These are phyloP conservation scores for Romanomermis culicivorax DNA, from an alignment of 2,888 invertebrate genomes.

Conservation along the genomic window DNA sequence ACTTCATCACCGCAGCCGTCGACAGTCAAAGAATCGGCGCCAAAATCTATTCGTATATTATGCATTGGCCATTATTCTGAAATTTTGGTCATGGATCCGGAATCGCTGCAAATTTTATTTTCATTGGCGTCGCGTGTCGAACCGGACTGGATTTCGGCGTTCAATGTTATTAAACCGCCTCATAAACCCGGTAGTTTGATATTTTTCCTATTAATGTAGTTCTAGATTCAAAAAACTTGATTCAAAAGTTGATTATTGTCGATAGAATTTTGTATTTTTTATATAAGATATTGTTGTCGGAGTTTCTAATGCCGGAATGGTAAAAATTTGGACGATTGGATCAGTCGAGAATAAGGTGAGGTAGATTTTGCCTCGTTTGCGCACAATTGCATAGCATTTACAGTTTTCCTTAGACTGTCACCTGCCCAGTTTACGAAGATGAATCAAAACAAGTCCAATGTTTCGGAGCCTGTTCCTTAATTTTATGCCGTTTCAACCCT, in stretches of 20 bases:
- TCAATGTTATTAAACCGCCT: conserved; percentile 53
- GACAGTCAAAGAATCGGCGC: too few species aligned
- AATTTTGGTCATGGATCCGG: conserved; percentile 85
- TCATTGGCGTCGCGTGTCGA: conserved; percentile 79
- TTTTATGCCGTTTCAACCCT: conserved; percentile 84
- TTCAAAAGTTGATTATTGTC: neutral
- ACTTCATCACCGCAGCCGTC: too few species aligned
- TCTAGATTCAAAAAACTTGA: neutral
- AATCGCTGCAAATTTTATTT: conserved; percentile 72
- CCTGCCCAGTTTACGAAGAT: conserved; percentile 50
- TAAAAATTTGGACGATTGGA: conserved; percentile 25
- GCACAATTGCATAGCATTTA: too few species aligned
- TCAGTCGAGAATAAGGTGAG: conserved; percentile 21
- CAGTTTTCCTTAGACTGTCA: conserved; percentile 17
- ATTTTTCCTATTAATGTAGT: neutral
- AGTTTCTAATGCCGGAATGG: conserved; percentile 23
- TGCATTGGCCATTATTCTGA: conserved; percentile 97
- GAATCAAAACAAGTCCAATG: conserved; percentile 92
- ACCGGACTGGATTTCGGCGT: conserved; percentile 92
- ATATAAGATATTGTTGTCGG: conserved; percentile 22
- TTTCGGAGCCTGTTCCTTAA: conserved; percentile 69
- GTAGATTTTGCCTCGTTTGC: neutral
- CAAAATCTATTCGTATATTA: too few species aligned
- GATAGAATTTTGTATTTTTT: neutral
- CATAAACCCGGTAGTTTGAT: conserved; percentile 41